Conservation (phyloP, 2,113 vertebrate species). For the Vidua chalybeata region DNA sequence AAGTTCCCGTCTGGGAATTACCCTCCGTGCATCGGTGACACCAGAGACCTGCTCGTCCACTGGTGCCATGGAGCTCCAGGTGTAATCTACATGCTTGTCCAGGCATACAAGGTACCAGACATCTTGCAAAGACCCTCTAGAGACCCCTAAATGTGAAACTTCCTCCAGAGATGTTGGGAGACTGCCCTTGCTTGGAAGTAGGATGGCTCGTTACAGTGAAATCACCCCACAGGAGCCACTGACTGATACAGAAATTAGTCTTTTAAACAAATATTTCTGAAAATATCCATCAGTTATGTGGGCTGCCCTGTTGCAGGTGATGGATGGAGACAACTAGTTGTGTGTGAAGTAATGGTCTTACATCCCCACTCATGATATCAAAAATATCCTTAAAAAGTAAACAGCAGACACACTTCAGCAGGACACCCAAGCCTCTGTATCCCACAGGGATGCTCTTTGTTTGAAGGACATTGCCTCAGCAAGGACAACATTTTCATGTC, state of each 20-base stretch:
- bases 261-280: neutral
- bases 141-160: neutral
- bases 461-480: neutral
- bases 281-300: neutral
- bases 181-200: neutral
- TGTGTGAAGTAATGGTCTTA: neutral
- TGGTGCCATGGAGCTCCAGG: constrained; percentile 97
- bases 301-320: neutral
- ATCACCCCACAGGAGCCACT: neutral
- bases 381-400: neutral
- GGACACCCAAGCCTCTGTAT: neutral
- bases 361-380: neutral
- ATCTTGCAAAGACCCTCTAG: neutral
- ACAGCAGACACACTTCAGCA: neutral
- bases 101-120: constrained; percentile 87
- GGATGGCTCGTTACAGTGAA: neutral
- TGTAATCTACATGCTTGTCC: constrained; percentile 92
- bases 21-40: constrained; percentile 87
- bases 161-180: neutral
- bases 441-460: neutral
- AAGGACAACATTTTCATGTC: neutral
- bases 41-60: constrained; percentile 90
- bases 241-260: neutral
- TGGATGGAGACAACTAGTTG: neutral
- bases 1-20: constrained; percentile 91